Conservation (phyloP, 2,797 vertebrate species). For the Streptopelia turtur region DNA sequence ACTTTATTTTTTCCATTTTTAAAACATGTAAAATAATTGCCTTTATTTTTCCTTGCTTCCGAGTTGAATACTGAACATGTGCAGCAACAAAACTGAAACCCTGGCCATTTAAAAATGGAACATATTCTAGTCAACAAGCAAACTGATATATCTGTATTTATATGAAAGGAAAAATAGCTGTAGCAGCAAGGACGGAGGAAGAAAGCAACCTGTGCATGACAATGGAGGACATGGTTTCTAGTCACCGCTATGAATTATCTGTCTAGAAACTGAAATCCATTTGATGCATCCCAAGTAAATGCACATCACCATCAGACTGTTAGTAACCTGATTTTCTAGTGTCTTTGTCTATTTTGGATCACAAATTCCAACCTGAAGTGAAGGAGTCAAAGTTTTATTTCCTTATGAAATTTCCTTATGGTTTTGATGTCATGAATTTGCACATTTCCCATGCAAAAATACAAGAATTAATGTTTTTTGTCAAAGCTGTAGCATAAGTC, state of each 20-base stretch:
- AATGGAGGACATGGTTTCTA: fast-evolving
- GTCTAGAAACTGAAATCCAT: not conserved
- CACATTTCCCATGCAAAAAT: not conserved
- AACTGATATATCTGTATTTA: fast-evolving
- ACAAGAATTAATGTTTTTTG: not conserved
- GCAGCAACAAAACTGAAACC: not conserved
- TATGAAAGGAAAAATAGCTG: not conserved
- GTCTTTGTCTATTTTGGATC: not conserved
- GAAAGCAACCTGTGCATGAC: not conserved
- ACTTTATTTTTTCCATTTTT: not conserved
- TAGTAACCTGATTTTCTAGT: not conserved
- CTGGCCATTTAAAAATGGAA: not conserved
- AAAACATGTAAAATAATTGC: fast-evolving
- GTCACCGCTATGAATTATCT: not conserved
- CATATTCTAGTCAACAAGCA: not conserved
- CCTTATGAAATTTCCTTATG: not conserved
- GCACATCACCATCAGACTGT: not conserved
- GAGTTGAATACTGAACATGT: not conserved
- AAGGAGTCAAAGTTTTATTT: not conserved
- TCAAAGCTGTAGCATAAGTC: not conserved
- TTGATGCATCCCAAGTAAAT: not conserved
- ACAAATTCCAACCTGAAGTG: not conserved
- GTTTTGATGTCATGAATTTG: not conserved
- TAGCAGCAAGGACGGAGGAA: not conserved
- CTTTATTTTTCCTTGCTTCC: not conserved